Base-by-base conservation (phyloP, 2,113 vertebrate species). In the Tamias sibiricus region DNA sequence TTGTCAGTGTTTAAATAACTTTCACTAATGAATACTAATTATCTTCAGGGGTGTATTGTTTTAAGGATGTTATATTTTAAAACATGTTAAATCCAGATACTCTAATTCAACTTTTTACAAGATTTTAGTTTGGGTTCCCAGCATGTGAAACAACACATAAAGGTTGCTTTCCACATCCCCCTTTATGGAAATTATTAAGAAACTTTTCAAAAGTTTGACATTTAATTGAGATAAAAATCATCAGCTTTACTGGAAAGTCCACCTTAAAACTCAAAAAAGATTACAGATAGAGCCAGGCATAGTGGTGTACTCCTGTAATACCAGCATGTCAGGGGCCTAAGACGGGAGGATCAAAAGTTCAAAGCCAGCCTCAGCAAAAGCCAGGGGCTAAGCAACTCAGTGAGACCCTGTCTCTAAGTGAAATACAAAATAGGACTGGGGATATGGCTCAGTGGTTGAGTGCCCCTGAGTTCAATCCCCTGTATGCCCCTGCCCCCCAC, bases 41-140 rank as follows among this genome's bases (percentile, higher is more conserved):
- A 69, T 87, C 37, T 93, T 76, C 49, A 66, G 76, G 57, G 1
- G 0, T 66, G 0, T 79, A n/a, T 64, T 71, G 2, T 49, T 86
- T 96, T 85, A 64, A 49, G 1, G 8, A 28, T 93, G 40, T 74
- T 86, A 32, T 79, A n/a, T 88, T 77, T 93, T 47, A 88, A 96
- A 92, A 83, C 28, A 83, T 47, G 10, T 76, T 95, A 35, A 87
- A 97, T 90, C 79, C 68, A 13, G 24, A 71, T 2, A 62, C 1
- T 10, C 6, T 26, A 62, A 4, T 22, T 77, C 75, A 94, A 77
- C 22, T 80, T 77, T 37, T 16, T 64, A 64, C 82, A 54, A 94
- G 28, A 79, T 44, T 82, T 81, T 74, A 35, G 40, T 91, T 47
- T 94, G 89, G 28, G 52, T 49, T 57, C 7, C 24, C 69, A 54